A percentile compares a stretch with the other conserved stretches of the same genome.
Evolutionary conservation across 2,113 vertebrate species (phyloP).

Genomic region (Engraulis encrasicolus): DNA sequence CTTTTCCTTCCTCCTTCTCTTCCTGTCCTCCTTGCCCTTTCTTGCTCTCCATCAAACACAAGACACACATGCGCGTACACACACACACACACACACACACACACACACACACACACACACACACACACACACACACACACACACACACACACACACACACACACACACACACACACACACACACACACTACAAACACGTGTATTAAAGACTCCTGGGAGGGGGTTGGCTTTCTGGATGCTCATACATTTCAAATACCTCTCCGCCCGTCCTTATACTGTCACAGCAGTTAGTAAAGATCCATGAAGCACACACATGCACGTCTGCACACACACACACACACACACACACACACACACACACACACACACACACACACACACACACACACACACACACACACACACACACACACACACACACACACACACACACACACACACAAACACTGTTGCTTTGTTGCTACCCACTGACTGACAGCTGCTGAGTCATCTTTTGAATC

Average conservation of each 20-base stretch:
- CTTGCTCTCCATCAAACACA: not conserved
- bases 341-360: slow-evolving; percentile 29
- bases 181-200: not conserved
- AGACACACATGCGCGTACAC: too few species aligned
- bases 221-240: not conserved
- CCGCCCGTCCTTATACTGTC: too few species aligned
- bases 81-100: not conserved
- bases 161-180: not conserved
- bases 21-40: not conserved
- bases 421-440: slow-evolving; percentile 20
- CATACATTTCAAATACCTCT: slow-evolving; percentile 8
- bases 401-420: slow-evolving; percentile 21
- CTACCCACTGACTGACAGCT: slow-evolving; percentile 26
- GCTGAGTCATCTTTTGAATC: slow-evolving; percentile 51
- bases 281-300: too few species aligned
- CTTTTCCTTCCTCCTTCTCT: not conserved
- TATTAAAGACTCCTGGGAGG: not conserved
- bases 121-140: not conserved
- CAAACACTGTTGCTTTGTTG: not conserved
- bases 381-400: slow-evolving; percentile 32
- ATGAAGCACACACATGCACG: too few species aligned
- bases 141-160: too few species aligned
- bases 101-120: not conserved
- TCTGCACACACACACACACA: not conserved
- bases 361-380: slow-evolving; percentile 7